Evolutionary conservation across 2,797 vertebrate genomes (phyloP).

Genomic region (Glyptemys insculpta): DNA sequence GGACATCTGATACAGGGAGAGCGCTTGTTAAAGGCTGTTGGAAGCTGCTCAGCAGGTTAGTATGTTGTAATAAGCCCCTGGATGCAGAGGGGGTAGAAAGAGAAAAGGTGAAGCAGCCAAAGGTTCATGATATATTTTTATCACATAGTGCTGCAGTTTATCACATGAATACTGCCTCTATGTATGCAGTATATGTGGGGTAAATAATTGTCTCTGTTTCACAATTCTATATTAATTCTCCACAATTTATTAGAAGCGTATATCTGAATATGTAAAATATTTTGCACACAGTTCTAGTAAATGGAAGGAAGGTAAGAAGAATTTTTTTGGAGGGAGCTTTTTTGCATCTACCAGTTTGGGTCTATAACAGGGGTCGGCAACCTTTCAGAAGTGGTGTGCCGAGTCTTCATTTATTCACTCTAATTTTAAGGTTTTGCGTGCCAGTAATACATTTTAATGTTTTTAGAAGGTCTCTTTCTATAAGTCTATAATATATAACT

Average conservation of each 20-base stretch:
- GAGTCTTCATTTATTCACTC: no score
- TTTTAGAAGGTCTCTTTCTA: no score
- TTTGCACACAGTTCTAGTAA: background rate
- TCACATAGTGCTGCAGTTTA: background rate
- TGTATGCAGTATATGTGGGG: no score
- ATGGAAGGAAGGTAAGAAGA: background rate
- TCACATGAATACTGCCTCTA: background rate
- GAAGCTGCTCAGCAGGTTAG: background rate
- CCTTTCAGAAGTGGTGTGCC: no score
- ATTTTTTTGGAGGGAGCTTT: background rate
- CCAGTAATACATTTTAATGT: no score
- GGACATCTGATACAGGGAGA: background rate
- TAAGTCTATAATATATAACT: no score
- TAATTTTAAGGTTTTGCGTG: no score
- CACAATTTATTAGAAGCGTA: background rate
- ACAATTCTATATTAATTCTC: background rate
- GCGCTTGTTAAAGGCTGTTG: background rate
- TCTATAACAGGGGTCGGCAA: background rate
- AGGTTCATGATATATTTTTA: background rate
- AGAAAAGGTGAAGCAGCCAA: background rate
- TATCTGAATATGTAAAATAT: background rate
- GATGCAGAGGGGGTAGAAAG: background rate
- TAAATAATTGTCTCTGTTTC: background rate
- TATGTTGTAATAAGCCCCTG: background rate
- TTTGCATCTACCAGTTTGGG: background rate